Conservation (phyloP, 1,140 invertebrate genomes). For the Neodiprion pinetum region DNA sequence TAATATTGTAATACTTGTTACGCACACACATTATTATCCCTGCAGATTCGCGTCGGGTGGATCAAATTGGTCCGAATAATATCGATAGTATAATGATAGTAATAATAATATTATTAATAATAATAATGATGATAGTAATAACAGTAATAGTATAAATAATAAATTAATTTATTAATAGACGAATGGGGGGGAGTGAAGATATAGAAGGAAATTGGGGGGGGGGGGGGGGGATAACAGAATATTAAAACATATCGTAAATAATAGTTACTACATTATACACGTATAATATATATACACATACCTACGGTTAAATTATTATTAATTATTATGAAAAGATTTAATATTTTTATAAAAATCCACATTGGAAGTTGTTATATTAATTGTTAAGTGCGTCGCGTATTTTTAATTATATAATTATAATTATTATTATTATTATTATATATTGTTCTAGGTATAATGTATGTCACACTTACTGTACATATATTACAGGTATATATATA, state of each 20-base stretch:
- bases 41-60: conserved; percentile 42
- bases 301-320: neutral
- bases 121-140: too few species aligned
- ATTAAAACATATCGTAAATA: neutral
- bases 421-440: conserved; percentile 30
- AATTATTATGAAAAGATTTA: conserved; percentile 53
- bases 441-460: conserved; percentile 20
- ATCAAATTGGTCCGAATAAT: conserved; percentile 61
- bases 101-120: too few species aligned
- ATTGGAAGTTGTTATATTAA: conserved; percentile 64
- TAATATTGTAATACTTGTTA: too few species aligned
- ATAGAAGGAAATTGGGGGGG: too few species aligned
- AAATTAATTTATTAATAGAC: too few species aligned
- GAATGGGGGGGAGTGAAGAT: neutral
- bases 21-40: too few species aligned
- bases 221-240: neutral
- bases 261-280: conserved; percentile 28
- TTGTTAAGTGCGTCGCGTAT: conserved; percentile 52
- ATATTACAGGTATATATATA: conserved; percentile 28
- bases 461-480: too few species aligned
- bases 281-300: too few species aligned
- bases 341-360: conserved; percentile 64
- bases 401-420: conserved; percentile 39
- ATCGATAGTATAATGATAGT: conserved; percentile 50
- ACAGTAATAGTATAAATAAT: too few species aligned